Base-by-base conservation (phyloP, 2,797 vertebrate genomes). In the Sus cebifrons region DNA sequence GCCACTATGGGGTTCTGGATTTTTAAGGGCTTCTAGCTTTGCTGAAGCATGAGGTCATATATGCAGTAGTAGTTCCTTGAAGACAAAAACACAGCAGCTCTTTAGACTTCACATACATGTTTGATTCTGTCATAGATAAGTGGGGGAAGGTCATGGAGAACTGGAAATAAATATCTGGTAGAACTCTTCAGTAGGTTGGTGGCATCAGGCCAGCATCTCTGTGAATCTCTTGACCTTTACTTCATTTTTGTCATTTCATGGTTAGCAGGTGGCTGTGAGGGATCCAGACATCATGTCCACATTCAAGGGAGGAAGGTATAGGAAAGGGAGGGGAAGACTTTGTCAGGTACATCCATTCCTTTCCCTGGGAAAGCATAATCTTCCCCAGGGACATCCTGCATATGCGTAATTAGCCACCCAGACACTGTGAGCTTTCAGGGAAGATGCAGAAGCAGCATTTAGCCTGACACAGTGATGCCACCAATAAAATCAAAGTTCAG, bases 401-500 rank as follows among this genome's bases (percentile, higher is more conserved):
- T 8, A 2, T 62, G 17, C 67, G 0, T 70, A 64, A 25, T 58
- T 16, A 75, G 62, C 62, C 40, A 23, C 29, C 60, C 2, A 56
- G 52, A 62, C 25, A 65, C 8, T 21, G 2, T 36, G 20, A 93
- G 74, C 15, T 92, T 81, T 83, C 62, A 36, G 56, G 23, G 32
- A 62, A 18, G n/a, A 40, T 15, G 40, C 36, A 25, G 25, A 91
- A 91, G 36, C 10, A 60, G 36, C 32, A 32, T 58, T 93, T 85
- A 75, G 52, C 74, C 18, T 65, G 85, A 60, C 11, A 88, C n/a
- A 70, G 29, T 78, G 40, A 84, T 27, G 86, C 21, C 21, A 16
- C 32, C 84, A 81, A 58, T n/a, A 86, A 86, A 79, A 75, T 56
- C n/a, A 68, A 86, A 89, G 49, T 78, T 95, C 40, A 65, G 5